A percentile compares a stretch with the other conserved stretches of the same genome.
phyloP scores from a whole-genome alignment of 2,113 vertebrate species.

The Melospiza melodia region DNA sequence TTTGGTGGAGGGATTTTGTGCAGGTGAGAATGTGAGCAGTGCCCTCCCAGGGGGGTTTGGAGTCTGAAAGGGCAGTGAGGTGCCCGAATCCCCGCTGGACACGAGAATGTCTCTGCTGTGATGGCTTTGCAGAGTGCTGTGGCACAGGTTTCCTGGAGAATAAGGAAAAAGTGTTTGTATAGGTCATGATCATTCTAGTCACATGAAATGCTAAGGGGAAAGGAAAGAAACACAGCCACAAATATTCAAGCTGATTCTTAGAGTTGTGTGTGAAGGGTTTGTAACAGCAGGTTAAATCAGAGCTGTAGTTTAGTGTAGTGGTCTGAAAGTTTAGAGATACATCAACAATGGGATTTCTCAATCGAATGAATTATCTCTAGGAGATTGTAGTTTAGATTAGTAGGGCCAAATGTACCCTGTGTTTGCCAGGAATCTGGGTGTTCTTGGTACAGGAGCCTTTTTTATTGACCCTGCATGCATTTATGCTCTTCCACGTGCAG shows the following conservation, averaged over 20 bases:
- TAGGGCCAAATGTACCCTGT: neutral
- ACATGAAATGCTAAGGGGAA: neutral
- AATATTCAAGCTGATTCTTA: neutral
- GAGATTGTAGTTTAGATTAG: neutral
- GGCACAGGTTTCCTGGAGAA: neutral
- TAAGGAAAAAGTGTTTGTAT: neutral
- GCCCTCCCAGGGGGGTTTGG: neutral
- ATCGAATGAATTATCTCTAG: neutral
- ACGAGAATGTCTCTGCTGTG: neutral
- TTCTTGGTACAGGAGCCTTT: neutral
- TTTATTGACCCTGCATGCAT: neutral
- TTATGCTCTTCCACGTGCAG: neutral
- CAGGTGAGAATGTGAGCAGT: neutral
- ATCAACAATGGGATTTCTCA: neutral
- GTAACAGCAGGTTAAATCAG: neutral
- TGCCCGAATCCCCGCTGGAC: neutral
- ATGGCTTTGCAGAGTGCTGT: neutral
- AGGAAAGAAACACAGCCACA: neutral
- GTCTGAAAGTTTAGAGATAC: neutral
- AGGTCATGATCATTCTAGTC: neutral
- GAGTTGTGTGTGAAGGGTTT: neutral
- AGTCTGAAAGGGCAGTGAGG: neutral
- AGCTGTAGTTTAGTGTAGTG: neutral
- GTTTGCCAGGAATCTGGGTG: neutral
- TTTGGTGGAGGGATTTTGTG: neutral